Percentiles rank a stretch among this genome's conserved stretches.
phyloP scores from a whole-genome alignment of 2,888 invertebrate genomes.

The Epiblema foenella region DNA sequence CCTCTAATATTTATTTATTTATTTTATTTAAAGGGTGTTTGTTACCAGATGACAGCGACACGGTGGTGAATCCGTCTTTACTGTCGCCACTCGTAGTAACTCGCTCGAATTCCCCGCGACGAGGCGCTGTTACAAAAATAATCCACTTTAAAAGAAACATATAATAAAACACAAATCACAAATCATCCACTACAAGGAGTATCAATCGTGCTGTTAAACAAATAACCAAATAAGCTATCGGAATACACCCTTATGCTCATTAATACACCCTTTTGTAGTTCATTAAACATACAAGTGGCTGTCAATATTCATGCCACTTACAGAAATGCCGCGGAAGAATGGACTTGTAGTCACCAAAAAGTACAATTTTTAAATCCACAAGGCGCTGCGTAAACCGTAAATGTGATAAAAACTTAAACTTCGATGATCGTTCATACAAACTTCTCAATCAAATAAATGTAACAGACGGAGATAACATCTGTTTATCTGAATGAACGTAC shows the following conservation, averaged over 20 bases:
- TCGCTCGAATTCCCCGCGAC: conserved; percentile 88
- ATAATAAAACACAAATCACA: no score
- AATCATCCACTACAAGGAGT: no score
- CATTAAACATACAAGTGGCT: neutral
- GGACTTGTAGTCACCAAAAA: neutral
- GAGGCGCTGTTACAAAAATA: conserved; percentile 52
- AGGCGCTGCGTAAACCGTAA: neutral
- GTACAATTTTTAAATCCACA: neutral
- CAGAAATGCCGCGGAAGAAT: neutral
- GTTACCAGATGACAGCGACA: conserved; percentile 86
- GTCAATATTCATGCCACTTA: neutral
- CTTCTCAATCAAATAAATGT: neutral
- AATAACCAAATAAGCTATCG: no score
- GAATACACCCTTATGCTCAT: no score
- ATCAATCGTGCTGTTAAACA: no score
- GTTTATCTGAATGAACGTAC: conserved; percentile 20
- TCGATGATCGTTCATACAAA: neutral
- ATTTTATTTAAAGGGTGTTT: no score
- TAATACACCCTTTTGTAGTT: no score
- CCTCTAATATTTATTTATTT: no score
- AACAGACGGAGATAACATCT: conserved; percentile 27
- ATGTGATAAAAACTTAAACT: neutral
- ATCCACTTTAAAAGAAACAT: neutral
- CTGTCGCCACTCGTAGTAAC: conserved; percentile 86
- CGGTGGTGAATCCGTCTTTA: conserved; percentile 88